Percentiles rank a stretch among this genome's conserved stretches.
Evolutionary conservation across 2,113 vertebrate species (phyloP).

Genomic region (Herpetotheres cachinnans): DNA sequence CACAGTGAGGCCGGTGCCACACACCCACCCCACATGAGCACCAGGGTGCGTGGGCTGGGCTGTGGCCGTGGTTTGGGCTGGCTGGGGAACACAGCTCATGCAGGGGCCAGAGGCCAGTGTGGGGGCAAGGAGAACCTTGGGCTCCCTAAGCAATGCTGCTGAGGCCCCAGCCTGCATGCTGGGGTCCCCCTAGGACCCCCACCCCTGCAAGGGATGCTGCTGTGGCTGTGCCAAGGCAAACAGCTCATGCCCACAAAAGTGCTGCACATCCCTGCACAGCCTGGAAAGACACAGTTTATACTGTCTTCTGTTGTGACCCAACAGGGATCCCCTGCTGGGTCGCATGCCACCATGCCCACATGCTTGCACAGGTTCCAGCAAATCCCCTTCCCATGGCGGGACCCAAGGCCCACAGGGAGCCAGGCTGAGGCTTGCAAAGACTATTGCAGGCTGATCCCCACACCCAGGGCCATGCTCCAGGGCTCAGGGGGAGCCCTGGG

Average conservation of each 20-base stretch:
- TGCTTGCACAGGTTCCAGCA: not conserved
- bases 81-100: accelerated
- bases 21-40: accelerated
- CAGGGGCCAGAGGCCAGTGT: not conserved
- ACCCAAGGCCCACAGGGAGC: not conserved
- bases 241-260: not conserved
- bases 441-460: not conserved
- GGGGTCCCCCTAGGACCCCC: too few relatives aligned
- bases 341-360: accelerated
- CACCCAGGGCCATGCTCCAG: not conserved
- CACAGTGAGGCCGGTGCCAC: not conserved
- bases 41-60: not conserved
- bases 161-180: not conserved
- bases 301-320: not conserved
- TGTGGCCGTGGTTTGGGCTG: not conserved
- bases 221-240: not conserved
- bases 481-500: not conserved
- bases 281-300: not conserved
- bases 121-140: not conserved
- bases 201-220: not conserved
- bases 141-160: not conserved
- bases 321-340: not conserved
- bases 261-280: not conserved
- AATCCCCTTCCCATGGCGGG: not conserved
- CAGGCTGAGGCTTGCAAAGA: not conserved